A percentile compares a stretch with the other conserved stretches of the same genome.
Conservation (phyloP, 35 echinoderm and acorn worm genomes). For the Acanthaster planci region DNA sequence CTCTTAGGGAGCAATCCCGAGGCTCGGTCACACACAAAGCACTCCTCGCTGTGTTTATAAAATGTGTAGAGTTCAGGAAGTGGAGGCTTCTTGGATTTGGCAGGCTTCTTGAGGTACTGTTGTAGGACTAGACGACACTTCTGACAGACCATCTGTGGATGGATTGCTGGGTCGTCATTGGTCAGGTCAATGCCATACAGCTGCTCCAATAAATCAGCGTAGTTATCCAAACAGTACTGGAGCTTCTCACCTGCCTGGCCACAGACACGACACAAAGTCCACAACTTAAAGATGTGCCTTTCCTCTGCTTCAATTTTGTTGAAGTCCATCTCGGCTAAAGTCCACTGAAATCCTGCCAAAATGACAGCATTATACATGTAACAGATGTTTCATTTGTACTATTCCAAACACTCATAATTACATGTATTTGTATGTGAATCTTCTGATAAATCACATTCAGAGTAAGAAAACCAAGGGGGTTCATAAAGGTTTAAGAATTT, state of each 20-base stretch:
- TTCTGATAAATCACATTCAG: neutral
- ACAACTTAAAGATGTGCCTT: slow-evolving; percentile 16
- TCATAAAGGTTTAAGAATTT: neutral
- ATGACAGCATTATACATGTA: too few relatives aligned
- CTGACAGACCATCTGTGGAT: slow-evolving; percentile 17
- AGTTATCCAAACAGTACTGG: slow-evolving; percentile 19
- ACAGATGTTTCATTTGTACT: neutral
- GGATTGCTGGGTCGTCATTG: neutral
- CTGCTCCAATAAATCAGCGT: neutral
- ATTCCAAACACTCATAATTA: neutral
- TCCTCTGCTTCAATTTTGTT: slow-evolving; percentile 18
- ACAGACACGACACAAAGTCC: slow-evolving; percentile 15
- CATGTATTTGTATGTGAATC: neutral
- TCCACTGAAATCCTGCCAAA: neutral
- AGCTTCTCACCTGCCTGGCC: slow-evolving; percentile 21
- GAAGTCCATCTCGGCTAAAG: neutral
- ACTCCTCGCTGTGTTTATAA: neutral
- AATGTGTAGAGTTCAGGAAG: slow-evolving; percentile 4
- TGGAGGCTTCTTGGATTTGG: neutral
- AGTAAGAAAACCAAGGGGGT: neutral
- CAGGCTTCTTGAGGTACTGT: neutral
- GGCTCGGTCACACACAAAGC: slow-evolving; percentile 3
- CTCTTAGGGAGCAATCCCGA: slow-evolving; percentile 10
- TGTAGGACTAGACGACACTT: neutral
- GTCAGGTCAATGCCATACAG: neutral